Conservation (phyloP, 2,888 invertebrate species). For the Hedya salicella region DNA sequence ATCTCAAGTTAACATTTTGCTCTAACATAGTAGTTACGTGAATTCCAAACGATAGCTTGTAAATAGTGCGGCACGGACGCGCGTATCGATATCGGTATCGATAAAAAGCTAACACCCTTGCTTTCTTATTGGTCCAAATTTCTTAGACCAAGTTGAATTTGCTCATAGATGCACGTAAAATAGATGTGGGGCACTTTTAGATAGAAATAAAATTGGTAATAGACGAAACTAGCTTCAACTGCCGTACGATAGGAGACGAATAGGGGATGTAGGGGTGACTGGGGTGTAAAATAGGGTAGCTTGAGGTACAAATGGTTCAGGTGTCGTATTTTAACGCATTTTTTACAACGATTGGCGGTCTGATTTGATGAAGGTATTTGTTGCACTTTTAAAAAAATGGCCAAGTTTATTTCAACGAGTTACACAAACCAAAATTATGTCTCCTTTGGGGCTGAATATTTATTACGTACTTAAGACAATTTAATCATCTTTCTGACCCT, state of each 20-base stretch:
- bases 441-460: no score
- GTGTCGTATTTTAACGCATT: conserved; percentile 7
- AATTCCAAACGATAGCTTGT: conserved; percentile 47
- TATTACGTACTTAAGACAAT: no score
- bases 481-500: no score
- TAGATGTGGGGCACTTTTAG: conserved; percentile 74
- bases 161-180: conserved; percentile 78
- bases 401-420: conserved; percentile 1
- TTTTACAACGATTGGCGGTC: conserved; percentile 21
- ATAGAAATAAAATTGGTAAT: conserved; percentile 59
- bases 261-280: conserved; percentile 50
- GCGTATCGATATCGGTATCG: conserved; percentile 48
- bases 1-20: conserved; percentile 64
- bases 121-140: conserved; percentile 69
- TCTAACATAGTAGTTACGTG: conserved; percentile 50
- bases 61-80: conserved; percentile 55
- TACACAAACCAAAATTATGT: not conserved
- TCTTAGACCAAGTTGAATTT: conserved; percentile 68
- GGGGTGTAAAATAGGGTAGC: conserved; percentile 39
- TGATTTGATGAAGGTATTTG: conserved; percentile 5
- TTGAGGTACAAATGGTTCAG: conserved; percentile 16
- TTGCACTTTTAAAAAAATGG: conserved; percentile 24
- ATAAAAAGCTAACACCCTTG: conserved; percentile 52
- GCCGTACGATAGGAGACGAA: conserved; percentile 60
- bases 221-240: conserved; percentile 71